Conservation (phyloP, 2,888 invertebrate genomes). For the Nomada ruficornis region DNA sequence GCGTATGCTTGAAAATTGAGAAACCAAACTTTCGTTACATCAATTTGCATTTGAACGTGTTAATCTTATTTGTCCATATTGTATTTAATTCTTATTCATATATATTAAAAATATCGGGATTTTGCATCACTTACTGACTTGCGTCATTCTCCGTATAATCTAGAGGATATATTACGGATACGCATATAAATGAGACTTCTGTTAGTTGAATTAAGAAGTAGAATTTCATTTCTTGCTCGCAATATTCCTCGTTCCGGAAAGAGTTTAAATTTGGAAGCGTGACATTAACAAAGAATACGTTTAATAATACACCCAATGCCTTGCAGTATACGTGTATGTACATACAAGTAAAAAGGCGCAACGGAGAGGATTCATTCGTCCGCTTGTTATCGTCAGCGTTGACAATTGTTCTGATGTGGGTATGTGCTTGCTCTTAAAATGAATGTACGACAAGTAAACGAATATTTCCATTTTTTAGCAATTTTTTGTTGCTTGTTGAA, state of each 20-base stretch:
- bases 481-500: not conserved
- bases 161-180: too few species aligned
- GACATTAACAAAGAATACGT: not conserved
- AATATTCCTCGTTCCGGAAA: too few species aligned
- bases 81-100: not conserved
- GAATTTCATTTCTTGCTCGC: too few species aligned
- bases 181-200: not conserved
- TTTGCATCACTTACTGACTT: constrained; percentile 21
- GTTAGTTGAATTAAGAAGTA: not conserved
- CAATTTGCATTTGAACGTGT: not conserved
- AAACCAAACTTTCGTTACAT: not conserved
- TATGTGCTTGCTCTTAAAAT: not conserved
- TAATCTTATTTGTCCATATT: not conserved
- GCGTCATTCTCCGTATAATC: constrained; percentile 5
- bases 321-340: too few species aligned
- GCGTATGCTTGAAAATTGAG: not conserved
- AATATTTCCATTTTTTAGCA: not conserved
- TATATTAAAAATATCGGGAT: constrained; percentile 3
- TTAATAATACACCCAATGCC: too few species aligned
- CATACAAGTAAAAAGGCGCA: not conserved
- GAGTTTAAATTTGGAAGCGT: not conserved
- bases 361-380: not conserved
- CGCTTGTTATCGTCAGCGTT: too few species aligned
- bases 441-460: not conserved
- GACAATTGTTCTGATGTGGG: not conserved